Evolutionary conservation across 35 echinoderm and acorn worm genomes (phyloP).

Genomic region (Apostichopus californicus): DNA sequence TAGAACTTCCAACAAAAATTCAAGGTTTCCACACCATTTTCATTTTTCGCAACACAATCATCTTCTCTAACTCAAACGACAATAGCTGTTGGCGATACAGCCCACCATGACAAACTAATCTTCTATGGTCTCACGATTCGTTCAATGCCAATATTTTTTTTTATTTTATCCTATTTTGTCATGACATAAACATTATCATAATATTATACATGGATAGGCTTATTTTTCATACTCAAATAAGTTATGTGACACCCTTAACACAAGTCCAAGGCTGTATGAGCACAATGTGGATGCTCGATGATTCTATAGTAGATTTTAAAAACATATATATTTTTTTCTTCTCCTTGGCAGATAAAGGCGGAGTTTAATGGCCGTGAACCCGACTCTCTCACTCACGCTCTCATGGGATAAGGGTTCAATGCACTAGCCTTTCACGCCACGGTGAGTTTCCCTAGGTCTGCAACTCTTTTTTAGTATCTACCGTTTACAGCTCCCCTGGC

Average conservation of each 20-base stretch:
- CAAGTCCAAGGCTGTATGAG: constrained; percentile 25
- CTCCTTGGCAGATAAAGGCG: background rate
- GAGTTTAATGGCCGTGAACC: constrained; percentile 46
- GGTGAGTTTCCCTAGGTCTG: constrained; percentile 31
- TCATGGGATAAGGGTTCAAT: constrained; percentile 39
- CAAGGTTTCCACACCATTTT: background rate
- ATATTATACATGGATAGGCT: constrained; percentile 33
- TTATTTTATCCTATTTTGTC: constrained; percentile 44
- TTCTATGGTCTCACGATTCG: constrained; percentile 1
- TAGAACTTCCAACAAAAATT: background rate
- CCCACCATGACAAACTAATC: background rate
- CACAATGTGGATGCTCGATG: constrained; percentile 23
- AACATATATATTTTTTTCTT: background rate
- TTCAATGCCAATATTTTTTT: background rate
- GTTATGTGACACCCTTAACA: constrained; percentile 29
- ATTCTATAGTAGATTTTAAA: background rate
- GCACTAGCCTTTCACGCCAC: constrained; percentile 41
- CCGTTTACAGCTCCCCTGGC: constrained; percentile 35
- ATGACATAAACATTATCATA: constrained; percentile 54
- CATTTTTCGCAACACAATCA: background rate
- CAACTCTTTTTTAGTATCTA: constrained; percentile 9
- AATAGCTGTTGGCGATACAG: constrained; percentile 2
- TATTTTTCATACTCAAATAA: constrained; percentile 5
- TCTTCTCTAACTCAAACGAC: background rate
- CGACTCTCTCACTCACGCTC: background rate